Evolutionary conservation across 2,797 vertebrate genomes (phyloP).

Genomic region (Miichthys miiuy): DNA sequence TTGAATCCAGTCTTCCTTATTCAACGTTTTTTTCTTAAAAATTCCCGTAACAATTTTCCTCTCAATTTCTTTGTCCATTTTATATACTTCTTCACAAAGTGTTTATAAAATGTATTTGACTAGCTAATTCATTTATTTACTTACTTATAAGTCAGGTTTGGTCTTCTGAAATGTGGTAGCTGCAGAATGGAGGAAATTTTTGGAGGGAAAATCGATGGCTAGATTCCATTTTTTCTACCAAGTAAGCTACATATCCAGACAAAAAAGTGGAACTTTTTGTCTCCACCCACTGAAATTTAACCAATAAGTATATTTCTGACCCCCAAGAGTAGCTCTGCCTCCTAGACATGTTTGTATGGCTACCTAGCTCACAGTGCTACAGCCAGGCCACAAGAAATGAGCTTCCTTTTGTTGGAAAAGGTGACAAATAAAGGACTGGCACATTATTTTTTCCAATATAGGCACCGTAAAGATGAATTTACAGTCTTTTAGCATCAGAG

Average conservation of each 20-base stretch:
- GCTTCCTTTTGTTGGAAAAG: constrained; percentile 5
- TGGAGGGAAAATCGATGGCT: not conserved
- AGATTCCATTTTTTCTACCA: not conserved
- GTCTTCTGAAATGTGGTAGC: not conserved
- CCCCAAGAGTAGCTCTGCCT: no score
- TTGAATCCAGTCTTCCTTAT: no score
- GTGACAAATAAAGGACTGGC: constrained; percentile 27
- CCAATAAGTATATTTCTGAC: constrained; percentile 13
- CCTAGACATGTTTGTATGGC: not conserved
- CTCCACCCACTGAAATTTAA: not conserved
- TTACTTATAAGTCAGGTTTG: not conserved
- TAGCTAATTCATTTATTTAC: not conserved
- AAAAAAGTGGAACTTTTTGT: not conserved
- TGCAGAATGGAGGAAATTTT: not conserved
- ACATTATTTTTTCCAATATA: constrained; percentile 31
- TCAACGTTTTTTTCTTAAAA: no score
- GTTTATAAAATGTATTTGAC: not conserved
- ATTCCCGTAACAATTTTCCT: no score
- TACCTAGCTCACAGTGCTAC: not conserved
- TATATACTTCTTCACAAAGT: not conserved
- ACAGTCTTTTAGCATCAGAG: constrained; percentile 26
- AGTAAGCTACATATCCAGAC: not conserved
- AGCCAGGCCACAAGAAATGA: not conserved
- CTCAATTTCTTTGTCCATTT: not conserved
- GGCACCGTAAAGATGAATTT: constrained; percentile 48